These are phyloP conservation scores for Nestor notabilis DNA, from an alignment of 2,113 vertebrate species.

Conservation along the genomic window DNA sequence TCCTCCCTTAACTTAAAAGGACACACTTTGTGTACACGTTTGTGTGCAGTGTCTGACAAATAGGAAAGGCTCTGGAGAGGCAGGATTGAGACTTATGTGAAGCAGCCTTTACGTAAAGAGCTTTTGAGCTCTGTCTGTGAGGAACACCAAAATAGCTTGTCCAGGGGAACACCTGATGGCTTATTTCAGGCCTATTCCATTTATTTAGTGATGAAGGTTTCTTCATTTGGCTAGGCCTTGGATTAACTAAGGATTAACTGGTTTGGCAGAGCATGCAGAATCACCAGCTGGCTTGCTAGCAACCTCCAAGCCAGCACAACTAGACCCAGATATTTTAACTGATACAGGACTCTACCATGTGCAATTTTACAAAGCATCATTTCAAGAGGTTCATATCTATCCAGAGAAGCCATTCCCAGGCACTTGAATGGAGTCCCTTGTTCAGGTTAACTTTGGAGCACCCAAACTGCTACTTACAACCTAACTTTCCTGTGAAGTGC, in stretches of 20 bases:
- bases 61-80: background rate
- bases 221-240: background rate
- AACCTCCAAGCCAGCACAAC: background rate
- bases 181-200: background rate
- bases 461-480: background rate
- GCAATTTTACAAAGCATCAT: background rate
- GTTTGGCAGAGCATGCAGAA: background rate
- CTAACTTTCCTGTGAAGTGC: background rate
- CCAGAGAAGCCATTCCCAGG: background rate
- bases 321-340: background rate
- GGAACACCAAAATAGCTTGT: background rate
- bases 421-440: background rate
- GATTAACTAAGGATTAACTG: background rate
- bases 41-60: background rate
- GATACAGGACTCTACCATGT: background rate
- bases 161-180: background rate
- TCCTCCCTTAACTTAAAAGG: background rate
- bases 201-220: background rate
- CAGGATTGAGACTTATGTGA: background rate
- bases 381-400: background rate
- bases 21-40: background rate
- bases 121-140: background rate
- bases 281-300: background rate
- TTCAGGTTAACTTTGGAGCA: background rate
- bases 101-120: background rate